Conservation (phyloP, 2,113 vertebrate species). For the Dicerorhinus sumatrensis region DNA sequence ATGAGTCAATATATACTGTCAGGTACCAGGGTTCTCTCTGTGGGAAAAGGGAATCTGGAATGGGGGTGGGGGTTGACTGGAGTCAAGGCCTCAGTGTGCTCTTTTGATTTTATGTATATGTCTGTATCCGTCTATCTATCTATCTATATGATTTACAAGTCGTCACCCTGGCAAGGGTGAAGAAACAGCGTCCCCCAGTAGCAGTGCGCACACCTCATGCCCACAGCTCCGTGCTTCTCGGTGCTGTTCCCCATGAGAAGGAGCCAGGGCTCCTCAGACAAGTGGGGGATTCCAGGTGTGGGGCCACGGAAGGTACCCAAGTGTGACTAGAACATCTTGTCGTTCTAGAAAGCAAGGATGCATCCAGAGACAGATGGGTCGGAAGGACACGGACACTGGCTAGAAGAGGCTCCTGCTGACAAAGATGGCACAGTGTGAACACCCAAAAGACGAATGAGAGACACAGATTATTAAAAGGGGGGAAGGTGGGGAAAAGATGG, state of each 20-base stretch:
- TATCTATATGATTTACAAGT: neutral
- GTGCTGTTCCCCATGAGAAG: neutral
- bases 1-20: neutral
- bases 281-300: neutral
- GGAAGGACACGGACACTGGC: neutral
- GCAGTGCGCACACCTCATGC: rapidly evolving
- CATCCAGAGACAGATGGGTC: rapidly evolving
- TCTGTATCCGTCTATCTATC: too few relatives aligned
- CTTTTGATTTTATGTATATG: neutral
- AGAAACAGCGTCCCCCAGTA: neutral
- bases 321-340: neutral
- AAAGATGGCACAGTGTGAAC: neutral
- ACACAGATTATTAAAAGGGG: neutral
- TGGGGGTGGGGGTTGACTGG: neutral
- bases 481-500: too few relatives aligned
- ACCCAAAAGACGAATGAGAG: neutral
- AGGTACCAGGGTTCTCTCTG: neutral
- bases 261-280: neutral
- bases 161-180: neutral
- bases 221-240: neutral
- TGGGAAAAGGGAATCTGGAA: neutral
- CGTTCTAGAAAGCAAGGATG: neutral
- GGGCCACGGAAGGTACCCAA: neutral
- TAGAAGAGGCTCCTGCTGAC: neutral
- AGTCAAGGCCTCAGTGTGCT: rapidly evolving